Evolutionary conservation across 2,888 invertebrate genomes (phyloP), one percentile per base, ranked within the genome.

Genomic region (Ochropleura leucogaster): DNA sequence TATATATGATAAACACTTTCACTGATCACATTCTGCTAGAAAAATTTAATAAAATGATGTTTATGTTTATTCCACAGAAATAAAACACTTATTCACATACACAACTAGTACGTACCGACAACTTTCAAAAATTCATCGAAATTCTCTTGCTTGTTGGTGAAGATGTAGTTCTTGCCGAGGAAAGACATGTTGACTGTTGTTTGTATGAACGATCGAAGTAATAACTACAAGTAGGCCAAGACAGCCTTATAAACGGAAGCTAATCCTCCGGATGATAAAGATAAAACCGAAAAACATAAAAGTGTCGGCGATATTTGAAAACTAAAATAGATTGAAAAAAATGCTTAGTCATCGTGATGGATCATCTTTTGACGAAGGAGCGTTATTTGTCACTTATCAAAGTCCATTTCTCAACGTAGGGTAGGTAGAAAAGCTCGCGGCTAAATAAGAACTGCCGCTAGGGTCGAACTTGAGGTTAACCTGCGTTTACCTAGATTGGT

Each of bases 61-160:
- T 30, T 30, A 30, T 30, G 30, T 30, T 30, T 30, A 30, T 30
- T n/a, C 8, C 20, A 12, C 1, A 8, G 4, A 8, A 47, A 42
- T 4, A 0, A 6, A 47, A 42, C 9, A 14, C 20, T 47, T 42
- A 12, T 12, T 7, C 0, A 57, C 10, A 49, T 16, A 8, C 12
- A 75, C 30, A 49, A 51, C n/a, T 30, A 4, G 5, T 40, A 81
- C 89, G 82, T 81, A 91, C 92, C 89, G 49, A 86, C 72, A 72
- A 86, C 77, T 72, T 85, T 89, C 46, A 91, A 79, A 71, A 91
- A 91, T 16, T 64, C 88, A 44, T 91, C 90, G 47, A 88, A 90
- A 47, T 47, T 47, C 46, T 47, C 46, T 10, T 47, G 46, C 46
- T 47, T 47, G 46, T 53, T 53, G 53, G 53, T 53, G 18, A 83